These are phyloP conservation scores for Nycticorax nycticorax DNA, from an alignment of 2,113 vertebrate species.

Conservation along the genomic window DNA sequence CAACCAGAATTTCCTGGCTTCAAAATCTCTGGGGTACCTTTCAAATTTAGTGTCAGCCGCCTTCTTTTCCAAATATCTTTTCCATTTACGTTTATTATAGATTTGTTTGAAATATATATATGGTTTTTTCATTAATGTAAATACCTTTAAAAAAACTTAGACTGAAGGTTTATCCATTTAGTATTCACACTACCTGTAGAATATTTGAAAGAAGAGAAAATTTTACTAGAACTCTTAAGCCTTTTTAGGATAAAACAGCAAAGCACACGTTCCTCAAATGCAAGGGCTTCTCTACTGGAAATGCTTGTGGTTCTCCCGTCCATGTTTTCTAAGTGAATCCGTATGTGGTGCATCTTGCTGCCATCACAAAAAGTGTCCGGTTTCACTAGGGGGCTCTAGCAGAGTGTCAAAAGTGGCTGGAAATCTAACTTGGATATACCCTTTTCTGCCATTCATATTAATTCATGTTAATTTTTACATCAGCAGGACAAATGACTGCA, in stretches of 20 bases:
- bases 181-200: not conserved
- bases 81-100: slow-evolving; percentile 27
- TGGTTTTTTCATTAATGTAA: not conserved
- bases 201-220: not conserved
- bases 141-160: not conserved
- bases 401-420: not conserved
- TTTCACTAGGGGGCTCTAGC: slow-evolving; percentile 24
- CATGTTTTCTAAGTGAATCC: slow-evolving; percentile 14
- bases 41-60: not conserved
- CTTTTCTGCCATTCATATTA: not conserved
- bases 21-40: not conserved
- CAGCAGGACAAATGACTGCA: not conserved
- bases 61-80: slow-evolving; percentile 34
- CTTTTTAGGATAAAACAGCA: slow-evolving; percentile 6
- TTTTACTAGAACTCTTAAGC: not conserved
- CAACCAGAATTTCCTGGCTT: slow-evolving; percentile 33
- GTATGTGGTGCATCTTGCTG: not conserved
- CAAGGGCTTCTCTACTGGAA: slow-evolving; percentile 15
- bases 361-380: not conserved
- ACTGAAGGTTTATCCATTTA: not conserved
- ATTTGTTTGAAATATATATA: not conserved
- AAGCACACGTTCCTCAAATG: slow-evolving; percentile 24
- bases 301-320: not conserved
- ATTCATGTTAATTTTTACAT: not conserved
- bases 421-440: not conserved